phyloP scores from a whole-genome alignment of 2,797 vertebrate genomes.

The Pangasius mekongensis region DNA sequence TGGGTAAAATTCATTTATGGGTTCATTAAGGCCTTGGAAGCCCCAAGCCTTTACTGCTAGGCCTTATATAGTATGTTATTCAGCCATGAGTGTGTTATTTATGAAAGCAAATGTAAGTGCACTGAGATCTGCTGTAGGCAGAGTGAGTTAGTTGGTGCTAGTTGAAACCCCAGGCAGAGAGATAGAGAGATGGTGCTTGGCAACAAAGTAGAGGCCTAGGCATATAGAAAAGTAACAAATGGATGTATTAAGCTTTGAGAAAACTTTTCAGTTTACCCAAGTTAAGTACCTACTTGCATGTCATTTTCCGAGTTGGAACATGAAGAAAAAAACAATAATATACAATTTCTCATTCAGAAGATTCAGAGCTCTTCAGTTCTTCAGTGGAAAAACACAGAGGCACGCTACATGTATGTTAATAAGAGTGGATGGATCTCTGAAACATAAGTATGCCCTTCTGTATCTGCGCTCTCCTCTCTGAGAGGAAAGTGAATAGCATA shows the following conservation, averaged over 20 bases:
- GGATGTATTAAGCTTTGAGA: not conserved
- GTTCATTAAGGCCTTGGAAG: conserved; percentile 8
- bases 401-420: not conserved
- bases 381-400: not conserved
- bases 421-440: conserved; percentile 4
- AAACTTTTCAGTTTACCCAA: not conserved
- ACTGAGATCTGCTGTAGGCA: conserved; percentile 4
- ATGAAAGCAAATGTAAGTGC: conserved; percentile 12
- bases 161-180: conserved; percentile 1
- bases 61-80: not conserved
- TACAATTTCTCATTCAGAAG: not conserved
- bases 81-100: conserved; percentile 2
- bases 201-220: not conserved
- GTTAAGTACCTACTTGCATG: not conserved
- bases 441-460: not conserved
- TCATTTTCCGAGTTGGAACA: not conserved
- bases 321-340: not conserved
- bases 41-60: not conserved
- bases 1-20: not conserved
- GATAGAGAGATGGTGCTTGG: not conserved
- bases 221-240: not conserved
- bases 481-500: not conserved
- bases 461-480: not conserved
- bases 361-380: not conserved
- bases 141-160: not conserved